These are phyloP conservation scores for Aporophyla lueneburgensis DNA, from an alignment of 2,888 invertebrate species.

Conservation along the genomic window DNA sequence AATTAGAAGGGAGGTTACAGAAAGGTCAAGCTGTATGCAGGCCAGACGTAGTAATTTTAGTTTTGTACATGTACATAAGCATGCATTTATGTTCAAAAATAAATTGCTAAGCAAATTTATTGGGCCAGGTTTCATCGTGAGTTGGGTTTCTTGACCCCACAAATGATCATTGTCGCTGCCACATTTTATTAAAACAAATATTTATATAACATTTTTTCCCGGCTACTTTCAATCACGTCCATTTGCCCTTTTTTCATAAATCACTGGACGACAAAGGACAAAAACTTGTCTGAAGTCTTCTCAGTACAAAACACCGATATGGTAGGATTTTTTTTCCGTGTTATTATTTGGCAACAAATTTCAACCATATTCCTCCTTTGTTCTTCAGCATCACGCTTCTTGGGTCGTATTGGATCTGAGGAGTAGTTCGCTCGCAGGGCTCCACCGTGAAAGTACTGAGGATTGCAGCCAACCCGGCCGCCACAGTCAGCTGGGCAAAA, in stretches of 20 bases:
- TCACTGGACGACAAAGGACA: constrained; percentile 1
- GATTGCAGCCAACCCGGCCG: constrained; percentile 81
- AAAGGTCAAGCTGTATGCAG: neutral
- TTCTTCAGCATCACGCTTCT: constrained; percentile 88
- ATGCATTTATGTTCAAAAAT: constrained; percentile 2
- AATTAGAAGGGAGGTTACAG: neutral
- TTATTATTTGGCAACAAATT: constrained; percentile 74
- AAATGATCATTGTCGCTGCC: neutral
- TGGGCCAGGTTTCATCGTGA: neutral
- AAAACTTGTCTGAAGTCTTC: constrained; percentile 1
- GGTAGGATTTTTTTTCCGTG: neutral
- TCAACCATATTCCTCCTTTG: constrained; percentile 86
- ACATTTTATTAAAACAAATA: constrained; percentile 4
- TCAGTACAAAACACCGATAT: constrained; percentile 29
- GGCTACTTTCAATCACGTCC: constrained; percentile 1
- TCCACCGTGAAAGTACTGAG: constrained; percentile 80
- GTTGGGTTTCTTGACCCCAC: neutral
- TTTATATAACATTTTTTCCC: neutral
- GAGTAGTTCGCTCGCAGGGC: constrained; percentile 83
- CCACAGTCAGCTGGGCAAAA: constrained; percentile 84
- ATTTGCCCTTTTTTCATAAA: neutral
- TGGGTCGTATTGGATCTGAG: constrained; percentile 84
- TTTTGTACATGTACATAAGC: neutral
- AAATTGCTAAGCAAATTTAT: constrained; percentile 1
- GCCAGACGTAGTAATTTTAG: neutral